Evolutionary conservation across 2,888 invertebrate genomes (phyloP).

Genomic region (Drosophila kokeensis): DNA sequence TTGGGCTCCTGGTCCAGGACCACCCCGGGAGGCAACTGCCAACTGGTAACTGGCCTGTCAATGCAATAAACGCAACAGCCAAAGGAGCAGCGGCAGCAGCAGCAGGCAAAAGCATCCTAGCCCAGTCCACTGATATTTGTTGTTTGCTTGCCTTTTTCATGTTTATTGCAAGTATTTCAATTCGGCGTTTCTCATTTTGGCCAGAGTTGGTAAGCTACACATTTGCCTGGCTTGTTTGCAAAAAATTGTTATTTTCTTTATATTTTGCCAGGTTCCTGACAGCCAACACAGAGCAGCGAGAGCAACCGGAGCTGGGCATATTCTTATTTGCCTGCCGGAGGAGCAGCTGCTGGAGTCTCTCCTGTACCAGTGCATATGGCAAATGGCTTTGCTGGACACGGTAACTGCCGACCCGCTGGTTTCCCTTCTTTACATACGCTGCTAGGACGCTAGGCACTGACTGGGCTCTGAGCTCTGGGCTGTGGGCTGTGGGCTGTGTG

Average conservation of each 20-base stretch:
- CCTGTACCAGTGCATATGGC: constrained; percentile 43
- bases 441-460: constrained; percentile 18
- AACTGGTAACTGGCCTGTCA: constrained; percentile 64
- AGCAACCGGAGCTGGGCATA: constrained; percentile 31
- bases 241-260: constrained; percentile 39
- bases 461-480: neutral
- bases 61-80: constrained; percentile 73
- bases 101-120: constrained; percentile 35
- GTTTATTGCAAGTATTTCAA: constrained; percentile 79
- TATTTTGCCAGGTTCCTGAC: constrained; percentile 25
- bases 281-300: constrained; percentile 31
- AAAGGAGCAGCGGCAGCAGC: constrained; percentile 61
- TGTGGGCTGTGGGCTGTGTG: neutral
- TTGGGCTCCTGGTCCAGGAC: constrained; percentile 27
- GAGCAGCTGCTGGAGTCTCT: constrained; percentile 33
- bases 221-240: constrained; percentile 52
- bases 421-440: constrained; percentile 63
- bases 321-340: constrained; percentile 52
- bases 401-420: constrained; percentile 52
- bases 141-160: constrained; percentile 65
- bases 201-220: constrained; percentile 37
- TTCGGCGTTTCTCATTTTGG: constrained; percentile 64
- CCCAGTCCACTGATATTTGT: constrained; percentile 31
- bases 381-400: constrained; percentile 63
- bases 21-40: constrained; percentile 49